These are phyloP conservation scores for Hirtodrosophila histrioides DNA, from an alignment of 2,888 invertebrate species.

Conservation along the genomic window DNA sequence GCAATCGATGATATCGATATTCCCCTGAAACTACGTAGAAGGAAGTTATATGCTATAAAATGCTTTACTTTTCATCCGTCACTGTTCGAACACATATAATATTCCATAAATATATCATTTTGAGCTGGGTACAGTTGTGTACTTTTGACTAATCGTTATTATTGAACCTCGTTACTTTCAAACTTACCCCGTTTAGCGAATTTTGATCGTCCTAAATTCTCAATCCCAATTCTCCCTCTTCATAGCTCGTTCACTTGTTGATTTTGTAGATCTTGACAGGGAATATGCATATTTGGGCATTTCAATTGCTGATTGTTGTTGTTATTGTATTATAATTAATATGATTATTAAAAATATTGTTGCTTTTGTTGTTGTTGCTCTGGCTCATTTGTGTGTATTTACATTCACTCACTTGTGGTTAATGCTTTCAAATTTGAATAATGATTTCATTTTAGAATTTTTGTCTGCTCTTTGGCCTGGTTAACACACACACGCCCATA, in stretches of 20 bases:
- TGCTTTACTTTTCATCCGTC: too few relatives aligned
- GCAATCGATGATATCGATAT: too few relatives aligned
- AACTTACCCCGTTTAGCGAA: conserved; percentile 44
- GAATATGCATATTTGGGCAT: conserved; percentile 49
- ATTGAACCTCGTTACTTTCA: neutral
- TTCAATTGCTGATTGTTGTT: conserved; percentile 32
- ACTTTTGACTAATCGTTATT: too few relatives aligned
- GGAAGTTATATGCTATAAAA: too few relatives aligned
- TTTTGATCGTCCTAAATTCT: conserved; percentile 19
- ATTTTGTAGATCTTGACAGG: conserved; percentile 16
- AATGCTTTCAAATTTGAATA: conserved; percentile 43
- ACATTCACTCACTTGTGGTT: conserved; percentile 32
- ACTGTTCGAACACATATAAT: too few relatives aligned
- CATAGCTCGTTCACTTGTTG: conserved; percentile 35
- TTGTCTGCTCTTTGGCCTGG: conserved; percentile 28
- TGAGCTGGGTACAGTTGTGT: too few relatives aligned
- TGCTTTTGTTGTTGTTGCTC: conserved; percentile 8
- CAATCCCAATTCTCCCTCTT: conserved; percentile 27
- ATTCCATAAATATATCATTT: too few relatives aligned
- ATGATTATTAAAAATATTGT: conserved; percentile 7
- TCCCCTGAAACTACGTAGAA: too few relatives aligned
- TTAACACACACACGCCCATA: conserved; percentile 10
- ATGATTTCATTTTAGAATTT: conserved; percentile 50
- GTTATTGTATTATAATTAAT: conserved; percentile 14
- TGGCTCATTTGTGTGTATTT: conserved; percentile 24